phyloP scores from a whole-genome alignment of 1,140 invertebrate genomes.

The Aphis craccivora region DNA sequence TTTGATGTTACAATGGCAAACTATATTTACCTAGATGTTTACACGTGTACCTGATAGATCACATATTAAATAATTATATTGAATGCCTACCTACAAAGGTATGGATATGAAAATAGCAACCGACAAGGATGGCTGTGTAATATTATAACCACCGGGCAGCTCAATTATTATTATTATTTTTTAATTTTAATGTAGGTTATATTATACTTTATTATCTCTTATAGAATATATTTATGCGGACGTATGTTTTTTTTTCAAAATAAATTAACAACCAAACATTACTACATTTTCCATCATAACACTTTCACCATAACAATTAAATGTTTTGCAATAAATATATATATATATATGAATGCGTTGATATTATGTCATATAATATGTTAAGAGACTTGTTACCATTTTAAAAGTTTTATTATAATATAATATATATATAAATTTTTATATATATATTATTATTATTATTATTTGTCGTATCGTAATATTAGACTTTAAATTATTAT shows the following conservation, averaged over 20 bases:
- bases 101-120: conserved; percentile 21
- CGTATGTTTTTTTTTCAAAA: neutral
- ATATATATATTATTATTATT: conserved; percentile 20
- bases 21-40: conserved; percentile 29
- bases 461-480: neutral
- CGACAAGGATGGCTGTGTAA: conserved; percentile 27
- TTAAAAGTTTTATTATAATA: conserved; percentile 39
- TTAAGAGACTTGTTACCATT: conserved; percentile 45
- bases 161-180: conserved; percentile 50
- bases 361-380: conserved; percentile 23
- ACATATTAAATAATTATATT: conserved; percentile 35
- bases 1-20: neutral
- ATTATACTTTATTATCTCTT: conserved; percentile 18
- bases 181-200: conserved; percentile 40
- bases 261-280: conserved; percentile 18
- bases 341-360: neutral
- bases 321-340: conserved; percentile 35
- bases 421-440: conserved; percentile 20
- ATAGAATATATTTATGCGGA: conserved; percentile 1
- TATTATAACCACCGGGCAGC: conserved; percentile 36
- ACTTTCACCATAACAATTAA: neutral
- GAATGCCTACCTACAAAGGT: neutral
- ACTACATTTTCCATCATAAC: neutral
- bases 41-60: conserved; percentile 38
- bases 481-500: conserved; percentile 7